Base-by-base conservation (phyloP, 2,797 vertebrate genomes). In the Orientallactaga sibirica region DNA sequence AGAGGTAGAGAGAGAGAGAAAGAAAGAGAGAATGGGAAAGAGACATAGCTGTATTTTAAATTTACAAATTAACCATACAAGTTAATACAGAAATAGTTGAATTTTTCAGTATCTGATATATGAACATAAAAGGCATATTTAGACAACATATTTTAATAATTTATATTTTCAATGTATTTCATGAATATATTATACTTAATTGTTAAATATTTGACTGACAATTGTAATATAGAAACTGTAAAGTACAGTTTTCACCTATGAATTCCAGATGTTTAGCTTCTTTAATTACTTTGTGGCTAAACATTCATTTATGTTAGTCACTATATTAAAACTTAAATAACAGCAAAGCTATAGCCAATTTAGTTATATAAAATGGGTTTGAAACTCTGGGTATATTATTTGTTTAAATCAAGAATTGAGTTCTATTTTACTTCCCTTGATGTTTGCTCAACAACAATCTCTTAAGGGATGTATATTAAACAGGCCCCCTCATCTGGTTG, bases 91-190 rank as follows among this genome's bases (percentile, higher is more conserved):
- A 88, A 79, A 43, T 52, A 70, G 48, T 15, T 33, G 9, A 16
- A 12, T 20, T 92, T 43, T 73, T 93, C 25, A 48, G 48, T 62
- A 14, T 74, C 24, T 71, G 61, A 37, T 58, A 9, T 70, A 24
- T 76, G 48, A 67, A 15, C n/a, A 62, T 71, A 75, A 82, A 90
- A 74, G 1, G 52, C 70, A 92, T 83, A 84, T 75, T 81, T 6
- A 64, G 15, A 77, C 8, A 92, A 84, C 62, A 92, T 89, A 89
- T 94, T 86, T 91, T 81, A 37, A 16, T 78, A 5, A 62, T 86
- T 82, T 93, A n/a, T 41, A 90, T 1, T 71, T 41, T 3, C 55
- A 70, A 55, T 73, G 5, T 37, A 62, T 58, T 85, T 27, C 27
- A 58, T 1, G 61, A 22, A 83, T 70, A 16, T 8, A 55, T 70